Percentiles rank a stretch among this genome's conserved stretches.
These are phyloP conservation scores for Drosophila rufa DNA, from an alignment of 1,140 invertebrate species.

Conservation along the genomic window DNA sequence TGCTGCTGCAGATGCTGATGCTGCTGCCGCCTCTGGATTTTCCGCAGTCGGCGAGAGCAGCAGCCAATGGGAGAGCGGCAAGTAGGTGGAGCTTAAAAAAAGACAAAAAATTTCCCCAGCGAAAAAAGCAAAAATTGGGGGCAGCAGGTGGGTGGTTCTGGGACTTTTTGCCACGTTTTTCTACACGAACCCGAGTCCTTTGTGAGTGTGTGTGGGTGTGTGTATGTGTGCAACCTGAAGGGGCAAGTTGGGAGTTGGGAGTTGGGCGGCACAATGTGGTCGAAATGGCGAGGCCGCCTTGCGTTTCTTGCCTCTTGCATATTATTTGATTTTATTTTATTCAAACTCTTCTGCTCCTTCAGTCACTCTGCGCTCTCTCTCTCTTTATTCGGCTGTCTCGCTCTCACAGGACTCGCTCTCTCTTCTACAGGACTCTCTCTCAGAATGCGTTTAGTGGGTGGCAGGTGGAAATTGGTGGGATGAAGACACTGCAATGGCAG, in stretches of 20 bases:
- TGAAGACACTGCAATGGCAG: slow-evolving; percentile 59
- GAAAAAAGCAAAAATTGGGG: slow-evolving; percentile 62
- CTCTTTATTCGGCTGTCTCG: slow-evolving; percentile 13
- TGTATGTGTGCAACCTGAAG: slow-evolving; percentile 14
- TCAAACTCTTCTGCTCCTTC: slow-evolving; percentile 54
- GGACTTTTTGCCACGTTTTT: slow-evolving; percentile 80
- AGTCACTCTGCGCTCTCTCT: slow-evolving; percentile 34
- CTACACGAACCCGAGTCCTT: slow-evolving; percentile 60
- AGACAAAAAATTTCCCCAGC: slow-evolving; percentile 79
- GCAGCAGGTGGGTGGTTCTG: slow-evolving; percentile 40
- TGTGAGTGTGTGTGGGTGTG: slow-evolving; percentile 8
- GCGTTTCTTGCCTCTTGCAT: slow-evolving; percentile 70
- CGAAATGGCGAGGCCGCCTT: slow-evolving; percentile 32
- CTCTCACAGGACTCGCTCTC: slow-evolving; percentile 15
- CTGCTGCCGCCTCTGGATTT: slow-evolving; percentile 52
- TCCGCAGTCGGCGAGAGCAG: slow-evolving; percentile 51
- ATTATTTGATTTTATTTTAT: slow-evolving; percentile 83
- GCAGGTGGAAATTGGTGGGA: neutral
- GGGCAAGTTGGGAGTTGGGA: neutral
- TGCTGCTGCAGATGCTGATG: slow-evolving; percentile 28
- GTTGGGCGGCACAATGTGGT: slow-evolving; percentile 1
- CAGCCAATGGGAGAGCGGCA: slow-evolving; percentile 78
- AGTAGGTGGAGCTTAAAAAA: slow-evolving; percentile 85
- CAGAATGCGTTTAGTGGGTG: slow-evolving; percentile 14
- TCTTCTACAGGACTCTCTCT: slow-evolving; percentile 16